Evolutionary conservation across 2,113 vertebrate genomes (phyloP).

Genomic region (Epinephelus moara): DNA sequence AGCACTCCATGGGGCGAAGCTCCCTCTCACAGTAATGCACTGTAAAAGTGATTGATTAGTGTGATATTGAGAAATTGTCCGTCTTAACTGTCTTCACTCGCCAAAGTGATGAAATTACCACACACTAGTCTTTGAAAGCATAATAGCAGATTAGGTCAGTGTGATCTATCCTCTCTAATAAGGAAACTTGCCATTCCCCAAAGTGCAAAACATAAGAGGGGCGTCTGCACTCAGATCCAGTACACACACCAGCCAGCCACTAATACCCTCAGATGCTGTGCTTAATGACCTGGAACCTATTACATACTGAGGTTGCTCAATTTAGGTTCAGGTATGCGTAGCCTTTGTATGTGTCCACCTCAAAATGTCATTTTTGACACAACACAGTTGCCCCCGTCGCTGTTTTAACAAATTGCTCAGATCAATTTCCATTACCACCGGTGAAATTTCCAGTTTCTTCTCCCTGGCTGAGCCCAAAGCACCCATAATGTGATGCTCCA

Average conservation of each 20-base stretch:
- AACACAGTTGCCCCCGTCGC: conserved; percentile 42
- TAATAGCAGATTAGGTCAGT: conserved; percentile 76
- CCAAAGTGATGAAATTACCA: conserved; percentile 79
- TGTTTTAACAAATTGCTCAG: conserved; percentile 66
- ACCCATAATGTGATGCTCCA: conserved; percentile 42
- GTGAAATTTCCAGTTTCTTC: conserved; percentile 43
- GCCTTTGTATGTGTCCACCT: conserved; percentile 31
- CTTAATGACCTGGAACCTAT: conserved; percentile 72
- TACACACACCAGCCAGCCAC: conserved; percentile 41
- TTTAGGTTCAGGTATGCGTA: conserved; percentile 34
- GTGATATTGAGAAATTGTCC: conserved; percentile 77
- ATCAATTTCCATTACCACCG: conserved; percentile 65
- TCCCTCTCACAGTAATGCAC: conserved; percentile 77
- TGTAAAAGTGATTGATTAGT: conserved; percentile 84
- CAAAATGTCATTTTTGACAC: conserved; percentile 50
- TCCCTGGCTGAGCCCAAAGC: conserved; percentile 39
- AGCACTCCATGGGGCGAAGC: conserved; percentile 64
- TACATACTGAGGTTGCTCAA: conserved; percentile 49
- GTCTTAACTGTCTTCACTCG: conserved; percentile 68
- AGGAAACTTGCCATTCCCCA: conserved; percentile 58
- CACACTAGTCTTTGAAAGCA: conserved; percentile 74
- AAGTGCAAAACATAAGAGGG: conserved; percentile 62
- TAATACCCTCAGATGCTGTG: conserved; percentile 39
- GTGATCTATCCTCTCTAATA: conserved; percentile 69
- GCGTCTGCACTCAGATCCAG: conserved; percentile 43